Evolutionary conservation across 2,797 vertebrate species (phyloP).

Genomic region (Falco columbarius): DNA sequence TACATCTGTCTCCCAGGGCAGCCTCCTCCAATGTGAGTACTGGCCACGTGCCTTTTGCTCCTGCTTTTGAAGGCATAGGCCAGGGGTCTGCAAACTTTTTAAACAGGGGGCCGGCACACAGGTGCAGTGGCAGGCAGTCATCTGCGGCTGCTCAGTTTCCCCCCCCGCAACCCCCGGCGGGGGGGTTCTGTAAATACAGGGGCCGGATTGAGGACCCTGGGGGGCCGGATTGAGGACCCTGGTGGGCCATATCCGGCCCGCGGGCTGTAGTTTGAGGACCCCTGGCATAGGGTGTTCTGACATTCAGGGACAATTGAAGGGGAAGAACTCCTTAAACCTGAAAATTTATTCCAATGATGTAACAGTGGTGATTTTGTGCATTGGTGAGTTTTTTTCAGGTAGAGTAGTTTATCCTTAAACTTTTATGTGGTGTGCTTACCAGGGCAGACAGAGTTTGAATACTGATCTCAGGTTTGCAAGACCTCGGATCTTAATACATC

Average conservation of each 20-base stretch:
- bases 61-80: not conserved
- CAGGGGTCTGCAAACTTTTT: too few relatives aligned
- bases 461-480: not conserved
- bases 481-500: not conserved
- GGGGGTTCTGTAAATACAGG: too few relatives aligned
- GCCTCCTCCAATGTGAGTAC: constrained; percentile 82
- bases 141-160: too few relatives aligned
- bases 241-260: too few relatives aligned
- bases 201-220: too few relatives aligned
- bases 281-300: not conserved
- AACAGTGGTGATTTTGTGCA: not conserved
- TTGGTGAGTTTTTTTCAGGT: not conserved
- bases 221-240: too few relatives aligned
- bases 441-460: not conserved
- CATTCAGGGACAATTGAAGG: not conserved
- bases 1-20: constrained; percentile 85
- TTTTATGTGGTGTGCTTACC: not conserved
- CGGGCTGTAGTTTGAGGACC: too few relatives aligned
- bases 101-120: too few relatives aligned
- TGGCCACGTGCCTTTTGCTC: not conserved
- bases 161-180: too few relatives aligned
- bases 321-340: not conserved
- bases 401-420: not conserved
- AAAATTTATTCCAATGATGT: not conserved
- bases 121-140: too few relatives aligned